phyloP scores from a whole-genome alignment of 2,888 invertebrate species.

The Aphidius colemani region DNA sequence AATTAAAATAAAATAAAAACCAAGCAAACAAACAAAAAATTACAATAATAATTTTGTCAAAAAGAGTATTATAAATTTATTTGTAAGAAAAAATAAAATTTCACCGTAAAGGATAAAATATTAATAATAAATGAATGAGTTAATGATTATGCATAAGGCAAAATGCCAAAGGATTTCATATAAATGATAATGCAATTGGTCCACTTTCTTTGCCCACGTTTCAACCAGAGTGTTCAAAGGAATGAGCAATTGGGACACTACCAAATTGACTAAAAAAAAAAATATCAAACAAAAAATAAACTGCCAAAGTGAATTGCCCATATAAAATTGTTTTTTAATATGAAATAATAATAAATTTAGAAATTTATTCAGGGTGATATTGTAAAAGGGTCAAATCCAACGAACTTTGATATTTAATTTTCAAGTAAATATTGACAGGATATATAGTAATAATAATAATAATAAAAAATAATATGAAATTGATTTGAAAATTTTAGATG shows the following conservation, averaged over 20 bases:
- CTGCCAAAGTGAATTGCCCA: not conserved
- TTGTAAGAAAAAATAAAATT: not conserved
- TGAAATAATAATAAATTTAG: conserved; percentile 4
- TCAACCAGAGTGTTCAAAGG: conserved; percentile 48
- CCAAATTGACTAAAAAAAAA: conserved; percentile 47
- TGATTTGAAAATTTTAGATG: too few species aligned
- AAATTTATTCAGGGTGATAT: too few species aligned
- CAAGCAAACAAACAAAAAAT: not conserved
- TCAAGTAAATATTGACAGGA: not conserved
- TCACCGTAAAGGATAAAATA: conserved; percentile 28
- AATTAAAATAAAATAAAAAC: too few species aligned
- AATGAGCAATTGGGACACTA: conserved; percentile 53
- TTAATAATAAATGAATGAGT: too few species aligned
- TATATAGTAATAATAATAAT: not conserved
- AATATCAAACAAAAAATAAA: conserved; percentile 16
- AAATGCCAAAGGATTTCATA: conserved; percentile 56
- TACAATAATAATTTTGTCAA: not conserved
- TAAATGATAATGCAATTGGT: conserved; percentile 54
- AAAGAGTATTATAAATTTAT: not conserved
- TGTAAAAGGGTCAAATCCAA: not conserved
- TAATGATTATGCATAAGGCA: conserved; percentile 55
- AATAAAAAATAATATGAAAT: not conserved
- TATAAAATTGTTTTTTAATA: not conserved
- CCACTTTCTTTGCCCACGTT: conserved; percentile 23
- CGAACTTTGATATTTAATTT: not conserved